phyloP scores from a whole-genome alignment of 2,888 invertebrate species.

The Iphiclides podalirius region DNA sequence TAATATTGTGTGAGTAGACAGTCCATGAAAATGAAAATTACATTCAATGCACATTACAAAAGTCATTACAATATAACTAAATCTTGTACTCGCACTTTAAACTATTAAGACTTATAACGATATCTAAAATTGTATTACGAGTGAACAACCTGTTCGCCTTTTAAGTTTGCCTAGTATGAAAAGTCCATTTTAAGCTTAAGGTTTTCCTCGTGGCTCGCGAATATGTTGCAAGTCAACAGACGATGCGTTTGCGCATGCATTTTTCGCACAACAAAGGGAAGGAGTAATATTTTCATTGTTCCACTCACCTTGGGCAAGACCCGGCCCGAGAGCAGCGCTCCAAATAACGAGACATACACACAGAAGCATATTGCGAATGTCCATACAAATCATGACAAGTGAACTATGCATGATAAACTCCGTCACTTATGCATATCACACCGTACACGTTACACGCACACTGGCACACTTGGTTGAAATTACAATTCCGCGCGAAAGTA shows the following conservation, averaged over 20 bases:
- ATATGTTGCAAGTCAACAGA: not conserved
- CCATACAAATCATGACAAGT: slow-evolving; percentile 36
- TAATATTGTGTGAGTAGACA: no score
- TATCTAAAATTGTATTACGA: no score
- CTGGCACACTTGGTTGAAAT: slow-evolving; percentile 31
- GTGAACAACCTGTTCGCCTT: no score
- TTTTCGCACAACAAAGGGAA: slow-evolving; percentile 35
- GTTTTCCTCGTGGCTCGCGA: not conserved
- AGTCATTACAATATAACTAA: no score
- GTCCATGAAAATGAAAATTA: no score
- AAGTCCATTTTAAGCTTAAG: not conserved
- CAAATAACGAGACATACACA: slow-evolving; percentile 65
- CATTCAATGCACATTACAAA: no score
- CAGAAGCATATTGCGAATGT: slow-evolving; percentile 66
- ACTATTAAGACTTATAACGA: no score
- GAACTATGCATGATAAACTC: slow-evolving; percentile 31
- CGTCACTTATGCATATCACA: slow-evolving; percentile 57
- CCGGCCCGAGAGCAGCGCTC: slow-evolving; percentile 65
- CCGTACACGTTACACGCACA: slow-evolving; percentile 32
- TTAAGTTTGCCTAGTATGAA: not conserved
- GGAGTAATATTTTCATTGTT: slow-evolving; percentile 51
- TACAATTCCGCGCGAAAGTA: slow-evolving; percentile 50
- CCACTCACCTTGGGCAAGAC: slow-evolving; percentile 70
- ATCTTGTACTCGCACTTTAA: no score
- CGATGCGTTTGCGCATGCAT: slow-evolving; percentile 16